These are phyloP conservation scores for Catharus ustulatus DNA, from an alignment of 2,797 vertebrate species.

Conservation along the genomic window DNA sequence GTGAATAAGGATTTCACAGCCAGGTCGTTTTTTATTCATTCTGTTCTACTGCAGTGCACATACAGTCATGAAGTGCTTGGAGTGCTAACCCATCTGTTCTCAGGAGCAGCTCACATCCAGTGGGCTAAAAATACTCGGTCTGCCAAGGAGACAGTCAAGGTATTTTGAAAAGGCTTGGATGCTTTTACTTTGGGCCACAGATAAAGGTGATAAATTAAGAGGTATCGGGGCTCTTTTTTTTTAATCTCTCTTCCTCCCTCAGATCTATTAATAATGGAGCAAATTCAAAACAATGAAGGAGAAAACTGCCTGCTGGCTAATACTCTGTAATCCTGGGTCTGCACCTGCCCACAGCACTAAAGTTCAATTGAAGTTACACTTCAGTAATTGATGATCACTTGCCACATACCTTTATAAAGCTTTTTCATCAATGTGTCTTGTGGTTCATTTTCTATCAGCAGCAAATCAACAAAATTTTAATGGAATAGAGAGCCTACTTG, in stretches of 20 bases:
- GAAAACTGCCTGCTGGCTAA: conserved; percentile 22
- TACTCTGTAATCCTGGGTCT: background rate
- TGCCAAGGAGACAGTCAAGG: conserved; percentile 28
- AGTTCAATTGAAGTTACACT: conserved; percentile 11
- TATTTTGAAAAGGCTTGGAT: conserved; percentile 1
- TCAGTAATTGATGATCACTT: conserved; percentile 59
- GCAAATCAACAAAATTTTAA: conserved; percentile 52
- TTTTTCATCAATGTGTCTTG: conserved; percentile 47
- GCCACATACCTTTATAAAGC: conserved; percentile 42
- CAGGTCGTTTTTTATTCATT: background rate
- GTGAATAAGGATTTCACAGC: background rate
- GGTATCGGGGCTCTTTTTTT: background rate
- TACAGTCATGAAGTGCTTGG: background rate
- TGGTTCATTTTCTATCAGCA: conserved; percentile 50
- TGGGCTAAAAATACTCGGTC: conserved; percentile 25
- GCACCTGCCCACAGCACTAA: background rate
- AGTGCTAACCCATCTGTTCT: conserved; percentile 32
- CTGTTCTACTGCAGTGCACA: background rate
- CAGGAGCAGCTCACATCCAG: background rate
- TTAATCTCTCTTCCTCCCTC: background rate
- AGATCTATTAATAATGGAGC: conserved; percentile 39
- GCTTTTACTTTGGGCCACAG: background rate
- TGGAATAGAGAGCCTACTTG: conserved; percentile 12
- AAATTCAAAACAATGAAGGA: background rate
- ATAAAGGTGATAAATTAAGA: conserved; percentile 12